A percentile compares a stretch with the other conserved stretches of the same genome.
phyloP scores from a whole-genome alignment of 2,888 invertebrate genomes.

The Cynaeus angustus region DNA sequence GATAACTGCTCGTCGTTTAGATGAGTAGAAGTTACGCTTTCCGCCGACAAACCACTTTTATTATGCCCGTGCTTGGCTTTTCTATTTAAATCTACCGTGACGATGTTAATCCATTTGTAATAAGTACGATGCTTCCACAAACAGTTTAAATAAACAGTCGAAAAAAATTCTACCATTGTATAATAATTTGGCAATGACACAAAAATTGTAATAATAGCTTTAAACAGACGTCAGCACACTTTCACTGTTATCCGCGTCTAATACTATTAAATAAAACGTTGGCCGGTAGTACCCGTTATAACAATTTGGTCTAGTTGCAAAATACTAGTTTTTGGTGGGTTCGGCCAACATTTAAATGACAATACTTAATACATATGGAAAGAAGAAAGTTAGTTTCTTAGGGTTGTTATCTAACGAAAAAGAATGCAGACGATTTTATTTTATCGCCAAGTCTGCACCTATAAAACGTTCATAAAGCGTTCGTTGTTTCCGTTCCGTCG shows the following conservation, averaged over 20 bases:
- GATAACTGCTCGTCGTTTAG: conserved; percentile 16
- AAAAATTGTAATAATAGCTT: conserved; percentile 38
- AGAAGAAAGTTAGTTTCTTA: conserved; percentile 12
- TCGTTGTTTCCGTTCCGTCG: conserved; percentile 37
- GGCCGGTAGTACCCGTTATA: conserved; percentile 7
- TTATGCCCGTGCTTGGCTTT: conserved; percentile 13
- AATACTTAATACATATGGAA: conserved; percentile 15
- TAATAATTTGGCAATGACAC: conserved; percentile 48
- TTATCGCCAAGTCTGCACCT: conserved; percentile 22
- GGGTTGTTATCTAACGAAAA: conserved; percentile 11
- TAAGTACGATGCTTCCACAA: conserved; percentile 10
- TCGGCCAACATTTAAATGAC: conserved; percentile 23
- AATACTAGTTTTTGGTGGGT: conserved; percentile 29
- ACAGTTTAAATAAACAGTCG: not conserved
- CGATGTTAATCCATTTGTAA: conserved; percentile 12
- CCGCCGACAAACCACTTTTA: conserved; percentile 39
- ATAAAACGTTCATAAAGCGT: conserved; percentile 41
- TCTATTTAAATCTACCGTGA: conserved; percentile 24
- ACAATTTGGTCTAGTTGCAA: conserved; percentile 39
- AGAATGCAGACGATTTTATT: conserved; percentile 22
- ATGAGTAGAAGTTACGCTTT: conserved; percentile 43
- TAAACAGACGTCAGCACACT: conserved; percentile 41
- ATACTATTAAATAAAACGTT: conserved; percentile 32
- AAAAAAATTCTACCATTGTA: conserved; percentile 28
- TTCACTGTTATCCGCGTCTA: conserved; percentile 43